Evolutionary conservation across 2,888 invertebrate genomes (phyloP), one percentile per base, ranked within the genome.

Genomic region (Conus canariensis): DNA sequence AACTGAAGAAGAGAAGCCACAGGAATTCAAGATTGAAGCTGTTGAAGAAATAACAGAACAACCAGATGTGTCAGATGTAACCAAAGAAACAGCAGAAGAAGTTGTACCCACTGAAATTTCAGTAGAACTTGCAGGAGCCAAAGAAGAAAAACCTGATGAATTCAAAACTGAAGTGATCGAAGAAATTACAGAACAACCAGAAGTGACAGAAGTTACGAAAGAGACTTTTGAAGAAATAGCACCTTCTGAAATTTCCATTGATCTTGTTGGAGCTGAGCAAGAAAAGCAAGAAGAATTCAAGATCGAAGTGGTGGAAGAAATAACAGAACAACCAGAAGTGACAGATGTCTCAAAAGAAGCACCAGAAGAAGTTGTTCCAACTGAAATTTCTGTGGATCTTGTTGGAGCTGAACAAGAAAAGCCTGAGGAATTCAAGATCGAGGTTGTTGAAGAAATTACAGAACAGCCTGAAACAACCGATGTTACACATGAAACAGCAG

Each of bases 211-310:
- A 16, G 85, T 85, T 70, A 90, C 87, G 22, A 90, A 89, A 58
- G 88, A 91, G 85, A 67, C 70, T 19, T 19, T 56, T 58, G 91
- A 91, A 86, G 89, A 91, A 89, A 91, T 85, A 9, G 87, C 87
- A 25, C 88, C 91, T 70, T 77, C 90, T 30, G 90, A 91, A 86
- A 90, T 92, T 74, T 70, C 86, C 58, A 85, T 91, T 16, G 91
- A 90, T 19, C 80, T 89, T 82, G 92, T 91, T 88, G 85, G 87
- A 64, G 88, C 92, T 74, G 90, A 91, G 80, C 74, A 91, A 87
- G 92, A 93, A 30, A 90, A 91, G 25, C 92, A 92, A 77, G 74
- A 67, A 25, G 92, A 93, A 85, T 93, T 90, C 89, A 90, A 93
- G 86, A 92, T 92, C 59, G 92, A 92, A 14, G 59, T 90, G 70